A percentile compares a stretch with the other conserved stretches of the same genome.
phyloP scores from a whole-genome alignment of 2,113 vertebrate genomes.

The Procavia capensis region DNA sequence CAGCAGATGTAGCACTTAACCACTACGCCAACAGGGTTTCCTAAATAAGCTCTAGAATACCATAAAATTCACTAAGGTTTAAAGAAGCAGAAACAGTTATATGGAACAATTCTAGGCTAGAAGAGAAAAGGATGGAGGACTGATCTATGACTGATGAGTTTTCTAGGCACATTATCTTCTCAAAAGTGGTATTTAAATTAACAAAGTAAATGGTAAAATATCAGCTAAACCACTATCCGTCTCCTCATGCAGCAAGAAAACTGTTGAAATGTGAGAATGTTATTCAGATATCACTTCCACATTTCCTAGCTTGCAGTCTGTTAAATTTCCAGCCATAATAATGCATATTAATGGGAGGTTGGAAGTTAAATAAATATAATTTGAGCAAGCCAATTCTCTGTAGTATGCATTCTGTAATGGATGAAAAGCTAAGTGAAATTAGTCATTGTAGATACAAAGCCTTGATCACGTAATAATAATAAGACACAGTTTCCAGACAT shows the following conservation, averaged over 20 bases:
- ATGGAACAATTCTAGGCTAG: neutral
- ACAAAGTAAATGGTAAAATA: slow-evolving; percentile 50
- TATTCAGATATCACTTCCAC: slow-evolving; percentile 39
- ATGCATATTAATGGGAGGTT: slow-evolving; percentile 72
- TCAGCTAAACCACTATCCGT: slow-evolving; percentile 17
- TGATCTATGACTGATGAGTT: neutral
- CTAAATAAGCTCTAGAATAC: slow-evolving; percentile 52
- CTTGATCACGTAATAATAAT: slow-evolving; percentile 68
- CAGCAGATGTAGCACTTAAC: too few relatives aligned
- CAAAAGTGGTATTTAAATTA: slow-evolving; percentile 28
- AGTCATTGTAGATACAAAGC: slow-evolving; percentile 65
- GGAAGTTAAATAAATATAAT: slow-evolving; percentile 78
- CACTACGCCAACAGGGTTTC: too few relatives aligned
- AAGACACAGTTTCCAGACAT: slow-evolving; percentile 45
- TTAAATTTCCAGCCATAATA: slow-evolving; percentile 65
- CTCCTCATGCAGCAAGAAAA: neutral
- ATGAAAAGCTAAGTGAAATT: slow-evolving; percentile 66
- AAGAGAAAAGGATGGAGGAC: neutral
- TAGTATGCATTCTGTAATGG: slow-evolving; percentile 55
- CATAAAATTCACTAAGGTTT: neutral
- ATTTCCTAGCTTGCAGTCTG: slow-evolving; percentile 38
- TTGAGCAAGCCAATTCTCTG: slow-evolving; percentile 69
- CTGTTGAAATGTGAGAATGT: slow-evolving; percentile 8
- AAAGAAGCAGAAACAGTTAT: neutral
- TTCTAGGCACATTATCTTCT: neutral